These are phyloP conservation scores for Pseudoips prasinana DNA, from an alignment of 2,888 invertebrate species.

Conservation along the genomic window DNA sequence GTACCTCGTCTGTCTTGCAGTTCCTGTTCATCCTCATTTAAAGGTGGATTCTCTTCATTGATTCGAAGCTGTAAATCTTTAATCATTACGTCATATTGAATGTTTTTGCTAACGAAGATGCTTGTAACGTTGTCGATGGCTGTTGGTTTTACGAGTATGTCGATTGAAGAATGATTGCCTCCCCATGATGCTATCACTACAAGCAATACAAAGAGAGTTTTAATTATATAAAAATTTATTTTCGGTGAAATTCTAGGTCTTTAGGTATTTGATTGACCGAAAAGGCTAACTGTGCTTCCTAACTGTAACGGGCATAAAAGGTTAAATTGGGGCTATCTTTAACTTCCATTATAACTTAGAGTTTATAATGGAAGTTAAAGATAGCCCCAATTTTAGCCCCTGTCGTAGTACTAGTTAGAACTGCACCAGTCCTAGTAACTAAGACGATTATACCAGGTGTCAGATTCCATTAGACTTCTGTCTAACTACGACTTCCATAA, in stretches of 20 bases:
- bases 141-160: conserved; percentile 87
- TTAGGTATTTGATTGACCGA: too few relatives aligned
- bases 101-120: conserved; percentile 82
- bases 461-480: too few relatives aligned
- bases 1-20: conserved; percentile 87
- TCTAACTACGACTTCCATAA: too few relatives aligned
- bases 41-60: conserved; percentile 89
- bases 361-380: too few relatives aligned
- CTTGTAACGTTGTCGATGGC: conserved; percentile 84
- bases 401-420: too few relatives aligned
- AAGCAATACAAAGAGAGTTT: conserved; percentile 17
- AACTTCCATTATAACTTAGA: too few relatives aligned
- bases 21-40: conserved; percentile 84
- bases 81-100: conserved; percentile 87
- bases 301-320: too few relatives aligned
- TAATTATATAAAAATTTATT: not conserved
- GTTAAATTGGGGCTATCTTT: too few relatives aligned
- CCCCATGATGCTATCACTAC: conserved; percentile 85
- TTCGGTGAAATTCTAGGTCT: not conserved
- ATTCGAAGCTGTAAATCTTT: conserved; percentile 90
- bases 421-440: too few relatives aligned
- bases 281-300: too few relatives aligned
- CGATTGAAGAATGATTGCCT: conserved; percentile 83
- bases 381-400: too few relatives aligned
- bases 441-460: too few relatives aligned